Evolutionary conservation across 23 tunicate species (phyloP).

Genomic region (Corella eumyota): DNA sequence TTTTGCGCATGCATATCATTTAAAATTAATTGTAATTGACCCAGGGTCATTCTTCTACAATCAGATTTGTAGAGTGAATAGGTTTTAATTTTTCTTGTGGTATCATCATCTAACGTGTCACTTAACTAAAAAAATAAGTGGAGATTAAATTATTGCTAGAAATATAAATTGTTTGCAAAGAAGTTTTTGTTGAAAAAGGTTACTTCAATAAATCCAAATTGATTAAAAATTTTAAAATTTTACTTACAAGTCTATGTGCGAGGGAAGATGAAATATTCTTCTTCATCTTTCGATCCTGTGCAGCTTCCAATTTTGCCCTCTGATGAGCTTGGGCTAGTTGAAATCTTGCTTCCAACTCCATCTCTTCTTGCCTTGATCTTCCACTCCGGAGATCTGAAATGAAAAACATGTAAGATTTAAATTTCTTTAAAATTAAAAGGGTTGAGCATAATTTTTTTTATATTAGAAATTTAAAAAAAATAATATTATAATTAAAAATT

Average conservation of each 20-base stretch:
- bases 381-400: constrained; percentile 14
- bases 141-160: too few relatives aligned
- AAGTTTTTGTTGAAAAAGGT: too few relatives aligned
- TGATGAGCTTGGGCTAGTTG: constrained; percentile 76
- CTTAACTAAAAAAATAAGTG: constrained; percentile 36
- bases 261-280: too few relatives aligned
- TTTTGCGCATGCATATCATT: constrained; percentile 79
- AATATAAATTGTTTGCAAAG: too few relatives aligned
- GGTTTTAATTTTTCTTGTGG: constrained; percentile 33
- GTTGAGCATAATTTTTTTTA: too few relatives aligned
- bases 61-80: constrained; percentile 15
- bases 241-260: constrained; percentile 29
- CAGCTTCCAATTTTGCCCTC: constrained; percentile 53
- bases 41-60: constrained; percentile 43
- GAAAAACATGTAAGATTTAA: not conserved
- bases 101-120: constrained; percentile 43
- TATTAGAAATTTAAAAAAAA: too few relatives aligned
- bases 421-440: too few relatives aligned
- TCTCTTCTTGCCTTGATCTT: constrained; percentile 40
- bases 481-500: too few relatives aligned
- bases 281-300: constrained; percentile 31
- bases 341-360: constrained; percentile 71
- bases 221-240: too few relatives aligned
- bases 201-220: too few relatives aligned
- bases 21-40: constrained; percentile 65